A percentile compares a stretch with the other conserved stretches of the same genome.
These are phyloP conservation scores for Himalopsyche tibetana DNA, from an alignment of 2,888 invertebrate genomes.

Conservation along the genomic window DNA sequence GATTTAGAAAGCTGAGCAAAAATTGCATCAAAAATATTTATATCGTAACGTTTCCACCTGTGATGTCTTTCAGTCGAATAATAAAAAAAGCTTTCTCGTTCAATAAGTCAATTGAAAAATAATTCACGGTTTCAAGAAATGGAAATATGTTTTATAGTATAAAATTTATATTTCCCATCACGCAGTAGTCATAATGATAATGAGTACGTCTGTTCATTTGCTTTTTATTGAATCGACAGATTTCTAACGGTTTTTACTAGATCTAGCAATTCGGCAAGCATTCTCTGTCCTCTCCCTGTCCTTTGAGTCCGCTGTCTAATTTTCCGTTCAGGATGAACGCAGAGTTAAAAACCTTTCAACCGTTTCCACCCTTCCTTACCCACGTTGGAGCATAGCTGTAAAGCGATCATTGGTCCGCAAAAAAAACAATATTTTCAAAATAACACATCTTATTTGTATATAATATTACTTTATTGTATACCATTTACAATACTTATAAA, in stretches of 20 bases:
- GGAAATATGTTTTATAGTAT: neutral
- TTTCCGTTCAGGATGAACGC: neutral
- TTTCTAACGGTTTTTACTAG: neutral
- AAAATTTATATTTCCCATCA: neutral
- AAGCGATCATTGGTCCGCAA: neutral
- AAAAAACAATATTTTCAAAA: neutral
- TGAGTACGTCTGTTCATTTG: neutral
- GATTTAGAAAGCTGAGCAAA: neutral
- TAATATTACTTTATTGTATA: too few species aligned
- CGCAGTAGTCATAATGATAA: neutral
- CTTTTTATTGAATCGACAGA: neutral
- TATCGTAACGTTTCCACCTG: too few species aligned
- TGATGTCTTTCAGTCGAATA: neutral
- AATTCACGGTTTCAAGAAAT: neutral
- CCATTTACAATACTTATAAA: neutral
- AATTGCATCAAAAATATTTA: too few species aligned
- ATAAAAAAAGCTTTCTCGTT: neutral
- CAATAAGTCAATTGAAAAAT: neutral
- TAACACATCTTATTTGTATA: too few species aligned
- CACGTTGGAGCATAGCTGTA: slow-evolving; percentile 27
- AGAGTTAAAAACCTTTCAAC: neutral
- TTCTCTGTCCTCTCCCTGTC: slow-evolving; percentile 21
- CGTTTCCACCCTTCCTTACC: neutral
- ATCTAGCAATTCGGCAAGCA: slow-evolving; percentile 28
- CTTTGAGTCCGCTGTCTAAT: neutral